Evolutionary conservation across 1,140 invertebrate genomes (phyloP).

Genomic region (Drosophila biarmipes): DNA sequence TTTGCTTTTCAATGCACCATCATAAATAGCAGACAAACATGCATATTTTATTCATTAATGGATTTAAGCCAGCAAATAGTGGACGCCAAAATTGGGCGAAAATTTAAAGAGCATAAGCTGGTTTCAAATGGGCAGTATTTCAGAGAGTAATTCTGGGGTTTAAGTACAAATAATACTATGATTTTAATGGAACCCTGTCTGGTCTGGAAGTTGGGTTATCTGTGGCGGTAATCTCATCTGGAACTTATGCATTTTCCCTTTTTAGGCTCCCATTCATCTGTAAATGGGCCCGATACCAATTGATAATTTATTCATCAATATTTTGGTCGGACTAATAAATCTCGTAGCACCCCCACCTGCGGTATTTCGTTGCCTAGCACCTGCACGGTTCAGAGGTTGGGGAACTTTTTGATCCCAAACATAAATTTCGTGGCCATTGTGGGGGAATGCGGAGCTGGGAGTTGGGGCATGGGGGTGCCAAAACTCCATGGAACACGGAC

Average conservation of each 20-base stretch:
- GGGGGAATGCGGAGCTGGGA: background rate
- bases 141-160: no score
- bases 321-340: constrained; percentile 56
- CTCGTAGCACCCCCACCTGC: constrained; percentile 32
- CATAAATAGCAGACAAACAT: background rate
- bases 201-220: constrained; percentile 19
- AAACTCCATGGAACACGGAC: constrained; percentile 6
- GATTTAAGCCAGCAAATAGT: background rate
- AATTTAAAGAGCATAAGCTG: background rate
- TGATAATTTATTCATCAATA: constrained; percentile 58
- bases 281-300: constrained; percentile 14
- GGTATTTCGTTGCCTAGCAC: constrained; percentile 57
- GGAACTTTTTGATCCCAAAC: constrained; percentile 61
- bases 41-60: constrained; percentile 11
- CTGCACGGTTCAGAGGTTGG: constrained; percentile 61
- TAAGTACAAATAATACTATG: no score
- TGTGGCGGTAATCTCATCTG: constrained; percentile 22
- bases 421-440: constrained; percentile 67
- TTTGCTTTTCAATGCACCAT: background rate
- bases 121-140: background rate
- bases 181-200: background rate
- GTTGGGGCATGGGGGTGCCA: background rate
- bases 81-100: background rate
- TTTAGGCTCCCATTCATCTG: constrained; percentile 18
- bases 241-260: constrained; percentile 6